phyloP scores from a whole-genome alignment of 2,113 vertebrate genomes.

The Tor tambroides region DNA sequence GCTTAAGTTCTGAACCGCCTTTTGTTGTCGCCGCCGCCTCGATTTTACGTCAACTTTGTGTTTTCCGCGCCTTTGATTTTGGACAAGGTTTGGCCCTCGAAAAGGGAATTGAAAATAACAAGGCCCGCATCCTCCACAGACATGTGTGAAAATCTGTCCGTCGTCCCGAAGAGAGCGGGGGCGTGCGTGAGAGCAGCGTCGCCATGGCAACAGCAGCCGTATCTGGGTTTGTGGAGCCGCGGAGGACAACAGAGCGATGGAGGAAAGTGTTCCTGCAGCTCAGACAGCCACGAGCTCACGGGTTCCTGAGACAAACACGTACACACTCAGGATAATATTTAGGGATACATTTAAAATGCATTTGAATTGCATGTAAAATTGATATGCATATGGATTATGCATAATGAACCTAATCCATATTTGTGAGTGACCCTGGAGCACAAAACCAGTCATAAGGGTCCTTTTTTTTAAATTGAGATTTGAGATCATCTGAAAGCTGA shows the following conservation, averaged over 20 bases:
- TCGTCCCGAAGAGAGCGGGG: constrained; percentile 42
- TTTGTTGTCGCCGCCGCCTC: constrained; percentile 22
- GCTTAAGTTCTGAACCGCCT: constrained; percentile 38
- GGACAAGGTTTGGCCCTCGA: constrained; percentile 33
- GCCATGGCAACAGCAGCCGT: constrained; percentile 65
- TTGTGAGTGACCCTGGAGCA: neutral
- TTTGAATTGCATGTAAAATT: neutral
- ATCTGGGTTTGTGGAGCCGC: constrained; percentile 41
- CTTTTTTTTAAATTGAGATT: too few relatives aligned
- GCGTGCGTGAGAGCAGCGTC: constrained; percentile 44
- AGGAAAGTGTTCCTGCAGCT: constrained; percentile 25
- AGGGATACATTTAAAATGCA: neutral
- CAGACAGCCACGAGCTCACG: neutral
- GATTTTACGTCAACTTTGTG: constrained; percentile 32
- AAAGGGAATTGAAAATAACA: constrained; percentile 57
- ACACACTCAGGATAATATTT: neutral
- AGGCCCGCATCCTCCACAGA: constrained; percentile 42
- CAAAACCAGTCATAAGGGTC: too few relatives aligned
- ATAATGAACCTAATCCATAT: neutral
- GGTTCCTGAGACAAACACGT: neutral
- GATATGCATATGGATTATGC: neutral
- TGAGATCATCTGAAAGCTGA: too few relatives aligned
- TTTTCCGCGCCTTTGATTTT: constrained; percentile 35
- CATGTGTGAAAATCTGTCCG: constrained; percentile 51
- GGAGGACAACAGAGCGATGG: too few relatives aligned